Evolutionary conservation across 2,888 invertebrate species (phyloP), one percentile per base, ranked within the genome.

Genomic region (Lottia scabra): DNA sequence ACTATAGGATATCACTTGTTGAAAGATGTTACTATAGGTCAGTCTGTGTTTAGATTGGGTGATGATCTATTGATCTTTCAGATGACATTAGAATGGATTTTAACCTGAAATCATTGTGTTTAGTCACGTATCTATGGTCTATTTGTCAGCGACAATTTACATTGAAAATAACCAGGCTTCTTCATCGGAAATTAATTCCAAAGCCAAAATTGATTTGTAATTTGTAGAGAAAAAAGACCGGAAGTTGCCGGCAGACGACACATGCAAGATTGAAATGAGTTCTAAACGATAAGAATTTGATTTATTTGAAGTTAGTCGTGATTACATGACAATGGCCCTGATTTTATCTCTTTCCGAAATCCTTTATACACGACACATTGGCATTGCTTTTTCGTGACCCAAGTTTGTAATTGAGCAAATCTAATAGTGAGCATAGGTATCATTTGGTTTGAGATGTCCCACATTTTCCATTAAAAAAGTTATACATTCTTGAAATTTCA

Each of bases 61-160:
- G 56, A 56, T 56, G 56, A 56, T 56, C 56, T 56, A 56, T 56
- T 23, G 56, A 56, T 56, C 56, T 56, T 23, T 38, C 19, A 56
- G 56, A 12, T 56, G 19, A 23, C 23, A 56, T 56, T 56, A 56
- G 23, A 56, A 19, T 23, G 23, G 13, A 56, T 56, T 56, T 56
- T 23, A 56, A 56, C 56, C 13, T 23, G 23, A 19, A 10, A 56
- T 56, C 56, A 23, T 56, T 56, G 56, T 56, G 56, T 56, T 56
- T 56, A 56, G 56, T 56, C 56, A 56, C 56, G 56, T 56, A 56
- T 19, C 56, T 23, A 56, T 56, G 56, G 56, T 56, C 56, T 56
- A 56, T 56, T 56, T 56, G 56, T 12, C 23, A 23, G 10, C 56
- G 56, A 56, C 56, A 56, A 56, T 56, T 56, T 56, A 23, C 19